These are phyloP conservation scores for Hetaerina americana DNA, from an alignment of 1,140 invertebrate species.

Conservation along the genomic window DNA sequence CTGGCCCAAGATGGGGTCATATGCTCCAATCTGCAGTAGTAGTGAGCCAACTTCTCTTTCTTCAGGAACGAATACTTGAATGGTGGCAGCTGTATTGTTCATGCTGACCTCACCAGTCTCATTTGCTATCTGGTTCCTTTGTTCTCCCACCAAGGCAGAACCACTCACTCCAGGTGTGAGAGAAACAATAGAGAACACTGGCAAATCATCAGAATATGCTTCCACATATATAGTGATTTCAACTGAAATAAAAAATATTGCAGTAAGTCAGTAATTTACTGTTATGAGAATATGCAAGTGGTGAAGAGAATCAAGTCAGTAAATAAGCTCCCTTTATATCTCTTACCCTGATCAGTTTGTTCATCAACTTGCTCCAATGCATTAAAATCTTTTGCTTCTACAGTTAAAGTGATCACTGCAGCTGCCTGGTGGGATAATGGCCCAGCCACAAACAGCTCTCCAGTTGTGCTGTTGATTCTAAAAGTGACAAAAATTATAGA, in stretches of 20 bases:
- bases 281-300: neutral
- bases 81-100: constrained; percentile 36
- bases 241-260: constrained; percentile 22
- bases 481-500: too few relatives aligned
- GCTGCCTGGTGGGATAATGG: constrained; percentile 61
- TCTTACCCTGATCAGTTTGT: constrained; percentile 40
- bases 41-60: constrained; percentile 66
- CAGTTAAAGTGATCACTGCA: constrained; percentile 62
- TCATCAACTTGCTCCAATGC: constrained; percentile 48
- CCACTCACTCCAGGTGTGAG: constrained; percentile 8
- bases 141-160: neutral
- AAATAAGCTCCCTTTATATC: neutral
- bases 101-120: neutral
- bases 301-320: constrained; percentile 1
- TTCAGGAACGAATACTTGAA: constrained; percentile 55
- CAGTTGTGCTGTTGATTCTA: constrained; percentile 50
- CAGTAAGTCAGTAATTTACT: too few relatives aligned
- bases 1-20: constrained; percentile 53
- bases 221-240: constrained; percentile 51
- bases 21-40: constrained; percentile 54
- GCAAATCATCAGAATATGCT: constrained; percentile 56
- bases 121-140: too few relatives aligned
- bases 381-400: constrained; percentile 58
- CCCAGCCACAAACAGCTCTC: constrained; percentile 54
- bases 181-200: constrained; percentile 42